These are phyloP conservation scores for Arion vulgaris DNA, from an alignment of 1,140 invertebrate species.

Conservation along the genomic window DNA sequence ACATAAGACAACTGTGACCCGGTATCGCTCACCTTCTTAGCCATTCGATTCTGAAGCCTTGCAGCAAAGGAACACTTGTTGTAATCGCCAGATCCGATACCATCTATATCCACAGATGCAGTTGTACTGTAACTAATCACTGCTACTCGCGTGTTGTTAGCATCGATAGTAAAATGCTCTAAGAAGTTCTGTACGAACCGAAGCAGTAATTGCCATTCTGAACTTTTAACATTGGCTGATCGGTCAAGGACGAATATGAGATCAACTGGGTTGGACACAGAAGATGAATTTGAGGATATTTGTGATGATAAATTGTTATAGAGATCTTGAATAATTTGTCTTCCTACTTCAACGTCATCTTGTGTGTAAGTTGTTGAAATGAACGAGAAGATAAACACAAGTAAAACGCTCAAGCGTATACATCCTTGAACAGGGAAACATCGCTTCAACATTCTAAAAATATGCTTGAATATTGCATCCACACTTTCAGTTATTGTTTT, in stretches of 20 bases:
- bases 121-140: constrained; percentile 52
- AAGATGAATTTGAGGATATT: constrained; percentile 4
- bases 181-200: constrained; percentile 51
- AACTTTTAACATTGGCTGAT: constrained; percentile 44
- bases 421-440: too few species aligned
- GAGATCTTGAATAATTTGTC: constrained; percentile 41
- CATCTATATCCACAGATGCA: constrained; percentile 50
- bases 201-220: constrained; percentile 51
- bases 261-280: constrained; percentile 41
- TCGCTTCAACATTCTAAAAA: too few species aligned
- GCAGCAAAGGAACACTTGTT: constrained; percentile 52
- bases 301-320: constrained; percentile 41
- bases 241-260: constrained; percentile 58
- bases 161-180: constrained; percentile 55
- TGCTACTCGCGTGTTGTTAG: constrained; percentile 52
- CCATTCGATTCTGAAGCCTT: constrained; percentile 39
- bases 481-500: too few species aligned
- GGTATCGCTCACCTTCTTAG: constrained; percentile 11
- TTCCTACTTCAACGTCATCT: constrained; percentile 33
- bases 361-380: too few species aligned
- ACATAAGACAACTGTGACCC: too few species aligned
- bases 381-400: too few species aligned
- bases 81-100: constrained; percentile 40
- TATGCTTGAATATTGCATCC: too few species aligned
- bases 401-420: too few species aligned